phyloP scores from a whole-genome alignment of 2,797 vertebrate species.

The Arnoldichthys spilopterus region DNA sequence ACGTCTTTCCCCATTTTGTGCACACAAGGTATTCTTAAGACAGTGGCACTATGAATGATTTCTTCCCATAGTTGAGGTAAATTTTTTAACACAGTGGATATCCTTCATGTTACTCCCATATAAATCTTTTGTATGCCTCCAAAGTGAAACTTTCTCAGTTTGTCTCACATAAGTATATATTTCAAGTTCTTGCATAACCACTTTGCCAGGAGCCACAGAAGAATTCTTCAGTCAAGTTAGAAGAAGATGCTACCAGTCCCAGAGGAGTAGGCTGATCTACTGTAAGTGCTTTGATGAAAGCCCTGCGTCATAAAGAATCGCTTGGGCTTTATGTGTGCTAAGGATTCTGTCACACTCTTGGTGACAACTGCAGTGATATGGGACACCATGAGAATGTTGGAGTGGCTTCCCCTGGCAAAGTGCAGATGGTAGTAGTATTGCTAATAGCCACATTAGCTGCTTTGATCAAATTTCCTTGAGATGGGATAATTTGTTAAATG shows the following conservation, averaged over 20 bases:
- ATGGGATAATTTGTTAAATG: neutral
- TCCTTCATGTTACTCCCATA: neutral
- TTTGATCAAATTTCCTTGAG: constrained; percentile 18
- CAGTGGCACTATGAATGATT: no score
- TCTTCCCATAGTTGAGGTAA: neutral
- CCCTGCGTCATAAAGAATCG: constrained; percentile 6
- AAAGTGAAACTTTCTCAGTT: neutral
- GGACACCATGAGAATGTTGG: neutral
- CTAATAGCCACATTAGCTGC: constrained; percentile 1
- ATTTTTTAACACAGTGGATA: neutral
- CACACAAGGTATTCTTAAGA: no score
- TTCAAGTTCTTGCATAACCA: neutral
- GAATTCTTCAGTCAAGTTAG: neutral
- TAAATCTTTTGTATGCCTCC: neutral
- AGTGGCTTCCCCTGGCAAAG: neutral
- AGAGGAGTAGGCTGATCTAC: neutral
- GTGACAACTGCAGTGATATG: neutral
- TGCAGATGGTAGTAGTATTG: neutral
- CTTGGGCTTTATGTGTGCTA: neutral
- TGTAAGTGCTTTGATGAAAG: constrained; percentile 12
- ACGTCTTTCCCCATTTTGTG: no score
- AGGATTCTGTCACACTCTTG: neutral
- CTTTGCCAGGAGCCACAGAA: neutral
- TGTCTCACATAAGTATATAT: constrained; percentile 6
- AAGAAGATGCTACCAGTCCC: neutral